These are phyloP conservation scores for Genyomyrus donnyi DNA, from an alignment of 2,113 vertebrate genomes.

Conservation along the genomic window DNA sequence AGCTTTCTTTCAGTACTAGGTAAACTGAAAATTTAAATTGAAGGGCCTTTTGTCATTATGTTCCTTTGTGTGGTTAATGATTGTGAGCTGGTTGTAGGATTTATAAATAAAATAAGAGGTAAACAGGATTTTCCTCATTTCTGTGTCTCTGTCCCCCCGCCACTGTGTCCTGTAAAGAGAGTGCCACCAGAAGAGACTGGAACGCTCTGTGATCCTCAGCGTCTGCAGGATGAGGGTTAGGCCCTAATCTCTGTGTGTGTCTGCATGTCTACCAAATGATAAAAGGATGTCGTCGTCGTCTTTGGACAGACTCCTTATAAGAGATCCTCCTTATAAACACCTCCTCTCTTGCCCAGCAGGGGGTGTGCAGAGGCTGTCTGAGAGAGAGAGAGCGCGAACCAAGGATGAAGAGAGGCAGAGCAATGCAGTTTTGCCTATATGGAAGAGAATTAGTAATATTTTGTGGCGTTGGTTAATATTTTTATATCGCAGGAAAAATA, in stretches of 20 bases:
- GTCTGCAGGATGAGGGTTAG: background rate
- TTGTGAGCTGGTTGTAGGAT: background rate
- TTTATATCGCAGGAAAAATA: slow-evolving; percentile 29
- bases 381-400: background rate
- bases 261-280: background rate
- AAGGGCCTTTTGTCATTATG: background rate
- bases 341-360: slow-evolving; percentile 11
- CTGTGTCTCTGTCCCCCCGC: background rate
- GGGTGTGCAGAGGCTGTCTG: slow-evolving; percentile 4
- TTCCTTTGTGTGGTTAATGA: background rate
- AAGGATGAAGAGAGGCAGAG: background rate
- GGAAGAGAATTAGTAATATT: slow-evolving; percentile 52
- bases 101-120: background rate
- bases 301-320: background rate
- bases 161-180: background rate
- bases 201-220: background rate
- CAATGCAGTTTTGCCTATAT: slow-evolving; percentile 44
- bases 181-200: background rate
- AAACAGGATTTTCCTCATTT: background rate
- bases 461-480: slow-evolving; percentile 39
- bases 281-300: background rate
- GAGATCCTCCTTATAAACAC: background rate
- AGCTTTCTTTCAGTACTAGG: background rate
- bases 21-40: background rate
- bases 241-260: background rate